These are phyloP conservation scores for mouse (Mus musculus) DNA, from an alignment of 2,113 vertebrate species.

Conservation along the genomic window GRCm39 chrX:6454001-6454500, in stretches of 20 bases:
- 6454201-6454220: neutral
- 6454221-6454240: neutral
- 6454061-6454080: conserved; percentile 20
- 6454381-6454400: neutral
- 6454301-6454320: neutral
- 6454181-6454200: neutral
- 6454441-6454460: neutral
- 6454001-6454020: neutral
- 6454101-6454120: neutral
- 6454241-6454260: neutral
- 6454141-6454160: neutral
- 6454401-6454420: neutral
- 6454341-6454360: neutral
- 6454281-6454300: neutral
- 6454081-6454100: neutral
- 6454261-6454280: neutral
- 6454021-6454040: conserved; percentile 18
- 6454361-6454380: no score
- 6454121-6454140: neutral
- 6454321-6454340: neutral
- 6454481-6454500: neutral
- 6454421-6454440: neutral
- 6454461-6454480: neutral
- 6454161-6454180: neutral
- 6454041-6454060: conserved; percentile 23